Conservation (phyloP, 2,113 vertebrate species). For the Dicrurus megarhynchus region DNA sequence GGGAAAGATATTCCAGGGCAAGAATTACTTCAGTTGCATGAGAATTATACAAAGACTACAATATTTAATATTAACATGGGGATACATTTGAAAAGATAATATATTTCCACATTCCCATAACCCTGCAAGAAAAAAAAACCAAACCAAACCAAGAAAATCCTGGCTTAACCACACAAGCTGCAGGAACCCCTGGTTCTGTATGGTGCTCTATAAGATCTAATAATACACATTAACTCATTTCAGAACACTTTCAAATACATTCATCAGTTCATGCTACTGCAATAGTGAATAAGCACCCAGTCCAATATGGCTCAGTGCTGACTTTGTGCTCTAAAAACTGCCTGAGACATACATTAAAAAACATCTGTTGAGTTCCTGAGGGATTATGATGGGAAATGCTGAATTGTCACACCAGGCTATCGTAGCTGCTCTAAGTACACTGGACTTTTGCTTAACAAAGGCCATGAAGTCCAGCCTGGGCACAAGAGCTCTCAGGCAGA, state of each 20-base stretch:
- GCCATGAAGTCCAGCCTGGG: neutral
- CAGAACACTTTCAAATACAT: neutral
- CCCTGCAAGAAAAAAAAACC: neutral
- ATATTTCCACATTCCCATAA: neutral
- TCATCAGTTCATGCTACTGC: neutral
- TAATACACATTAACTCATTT: neutral
- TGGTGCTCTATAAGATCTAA: neutral
- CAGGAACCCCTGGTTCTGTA: neutral
- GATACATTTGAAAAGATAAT: neutral
- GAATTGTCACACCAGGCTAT: neutral
- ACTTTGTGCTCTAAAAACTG: neutral
- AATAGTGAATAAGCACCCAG: neutral
- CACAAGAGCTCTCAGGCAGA: neutral
- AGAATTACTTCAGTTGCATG: neutral
- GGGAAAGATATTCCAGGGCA: neutral
- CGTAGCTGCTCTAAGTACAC: neutral
- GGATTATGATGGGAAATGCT: neutral
- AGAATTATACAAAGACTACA: neutral
- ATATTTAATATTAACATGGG: neutral
- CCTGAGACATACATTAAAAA: neutral
- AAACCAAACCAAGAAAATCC: neutral
- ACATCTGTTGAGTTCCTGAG: neutral
- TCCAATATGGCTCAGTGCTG: neutral
- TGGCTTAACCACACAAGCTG: neutral
- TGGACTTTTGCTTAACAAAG: neutral